A percentile compares a stretch with the other conserved stretches of the same genome.
Conservation (phyloP, 2,797 vertebrate species). For the Microhierax caerulescens region DNA sequence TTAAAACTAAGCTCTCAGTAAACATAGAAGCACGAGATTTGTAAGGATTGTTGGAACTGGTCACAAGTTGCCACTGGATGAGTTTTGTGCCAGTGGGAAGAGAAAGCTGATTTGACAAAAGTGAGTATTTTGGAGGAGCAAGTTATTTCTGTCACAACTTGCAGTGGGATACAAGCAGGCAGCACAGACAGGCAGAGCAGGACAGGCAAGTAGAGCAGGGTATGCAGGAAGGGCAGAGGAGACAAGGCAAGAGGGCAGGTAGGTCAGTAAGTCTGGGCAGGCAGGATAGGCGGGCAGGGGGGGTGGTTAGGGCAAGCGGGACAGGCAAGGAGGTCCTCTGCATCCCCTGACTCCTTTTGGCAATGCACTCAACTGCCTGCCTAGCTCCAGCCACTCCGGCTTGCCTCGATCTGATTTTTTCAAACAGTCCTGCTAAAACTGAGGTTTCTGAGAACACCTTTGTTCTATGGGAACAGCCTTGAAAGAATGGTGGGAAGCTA, state of each 20-base stretch:
- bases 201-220: not conserved
- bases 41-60: not conserved
- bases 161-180: not conserved
- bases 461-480: not conserved
- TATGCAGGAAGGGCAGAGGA: not conserved
- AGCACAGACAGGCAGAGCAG: not conserved
- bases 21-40: not conserved
- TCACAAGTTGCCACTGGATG: not conserved
- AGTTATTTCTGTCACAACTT: not conserved
- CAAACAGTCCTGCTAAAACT: not conserved
- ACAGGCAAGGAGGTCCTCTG: not conserved
- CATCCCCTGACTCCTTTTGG: not conserved
- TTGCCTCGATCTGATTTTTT: not conserved
- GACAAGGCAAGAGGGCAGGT: not conserved
- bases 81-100: not conserved
- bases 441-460: not conserved
- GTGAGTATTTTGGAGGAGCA: not conserved
- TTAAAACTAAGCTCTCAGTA: not conserved
- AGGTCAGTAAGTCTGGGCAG: not conserved
- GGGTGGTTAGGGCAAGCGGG: not conserved
- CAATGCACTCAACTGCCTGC: not conserved
- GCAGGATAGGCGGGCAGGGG: no score
- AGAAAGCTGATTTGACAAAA: not conserved
- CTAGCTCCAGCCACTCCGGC: not conserved
- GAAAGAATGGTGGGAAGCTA: not conserved